These are phyloP conservation scores for Triplophysa tibetana DNA, from an alignment of 2,113 vertebrate species.

Conservation along the genomic window DNA sequence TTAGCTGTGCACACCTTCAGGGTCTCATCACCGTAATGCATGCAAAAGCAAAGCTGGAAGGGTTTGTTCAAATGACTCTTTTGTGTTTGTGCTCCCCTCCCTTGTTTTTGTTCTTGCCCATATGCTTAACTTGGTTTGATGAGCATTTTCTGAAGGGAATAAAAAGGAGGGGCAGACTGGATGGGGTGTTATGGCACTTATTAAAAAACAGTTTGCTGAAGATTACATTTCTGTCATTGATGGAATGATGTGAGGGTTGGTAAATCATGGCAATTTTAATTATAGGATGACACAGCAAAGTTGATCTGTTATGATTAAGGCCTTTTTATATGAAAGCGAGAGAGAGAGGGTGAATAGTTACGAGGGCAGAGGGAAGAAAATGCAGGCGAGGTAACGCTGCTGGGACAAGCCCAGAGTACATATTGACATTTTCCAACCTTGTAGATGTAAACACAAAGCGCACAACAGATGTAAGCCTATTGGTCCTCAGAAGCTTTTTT, in stretches of 20 bases:
- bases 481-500: constrained; percentile 34
- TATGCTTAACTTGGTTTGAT: constrained; percentile 74
- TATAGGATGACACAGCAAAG: neutral
- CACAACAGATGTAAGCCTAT: constrained; percentile 35
- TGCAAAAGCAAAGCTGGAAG: constrained; percentile 70
- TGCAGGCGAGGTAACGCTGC: neutral
- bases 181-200: neutral
- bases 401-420: constrained; percentile 53
- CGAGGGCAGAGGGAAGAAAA: constrained; percentile 35
- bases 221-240: neutral
- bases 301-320: neutral
- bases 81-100: constrained; percentile 68
- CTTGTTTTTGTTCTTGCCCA: constrained; percentile 65
- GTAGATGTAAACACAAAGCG: constrained; percentile 51
- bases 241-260: neutral
- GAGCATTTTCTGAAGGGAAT: constrained; percentile 73
- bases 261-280: neutral
- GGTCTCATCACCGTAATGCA: constrained; percentile 68
- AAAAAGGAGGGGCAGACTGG: constrained; percentile 49
- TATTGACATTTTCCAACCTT: constrained; percentile 61
- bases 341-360: constrained; percentile 29
- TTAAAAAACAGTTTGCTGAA: neutral
- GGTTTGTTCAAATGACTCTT: constrained; percentile 67
- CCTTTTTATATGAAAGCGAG: neutral
- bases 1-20: constrained; percentile 63